Evolutionary conservation across 2,888 invertebrate species (phyloP), one percentile per base, ranked within the genome.

Genomic region (Drosophila bunnanda): DNA sequence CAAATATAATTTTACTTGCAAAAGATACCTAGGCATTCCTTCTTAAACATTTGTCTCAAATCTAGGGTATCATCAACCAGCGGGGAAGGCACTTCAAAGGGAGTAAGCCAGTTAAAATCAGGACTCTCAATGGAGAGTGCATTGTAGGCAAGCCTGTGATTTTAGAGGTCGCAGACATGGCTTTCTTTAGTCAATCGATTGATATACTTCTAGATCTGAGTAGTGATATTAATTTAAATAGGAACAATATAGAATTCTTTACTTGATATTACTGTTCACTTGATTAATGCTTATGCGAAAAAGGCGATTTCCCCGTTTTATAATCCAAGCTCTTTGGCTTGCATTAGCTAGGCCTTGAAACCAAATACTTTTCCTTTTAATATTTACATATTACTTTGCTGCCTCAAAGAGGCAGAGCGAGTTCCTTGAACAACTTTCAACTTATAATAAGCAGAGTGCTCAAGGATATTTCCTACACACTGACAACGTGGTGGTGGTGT

Each of bases 401-500:
- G 5, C 12, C 62, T 44, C 13, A 44, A 64, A 60, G 39, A 36
- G 22, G 30, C 36, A 12, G 28, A 15, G 28, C n/a, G 61, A 36
- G 30, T 62, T 61, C 7, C 13, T 10, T 7, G 48, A 53, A 48
- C 25, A 43, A 15, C 39, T 41, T 55, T 2, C 48, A 67, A 67
- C 46, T 34, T 69, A 32, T 69, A 67, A 67, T 68, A 54, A 72
- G 34, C 46, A 54, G 36, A 54, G 41, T 25, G 43, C 54, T 61
- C 48, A 25, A 43, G 46, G 46, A 55, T 52, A 73, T 55, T 60
- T 60, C 72, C 17, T 54, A 70, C 41, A 72, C 43, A 60, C 62
- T 60, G 50, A 43, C 50, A 73, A 34, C 25, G 72, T 71, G 34
- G n/a, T 71, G 39, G 13, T 54, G 43, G 38, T 54, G 48, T 32